These are phyloP conservation scores for Sphenopsis melanotis DNA, from an alignment of 2,797 vertebrate genomes.

Conservation along the genomic window DNA sequence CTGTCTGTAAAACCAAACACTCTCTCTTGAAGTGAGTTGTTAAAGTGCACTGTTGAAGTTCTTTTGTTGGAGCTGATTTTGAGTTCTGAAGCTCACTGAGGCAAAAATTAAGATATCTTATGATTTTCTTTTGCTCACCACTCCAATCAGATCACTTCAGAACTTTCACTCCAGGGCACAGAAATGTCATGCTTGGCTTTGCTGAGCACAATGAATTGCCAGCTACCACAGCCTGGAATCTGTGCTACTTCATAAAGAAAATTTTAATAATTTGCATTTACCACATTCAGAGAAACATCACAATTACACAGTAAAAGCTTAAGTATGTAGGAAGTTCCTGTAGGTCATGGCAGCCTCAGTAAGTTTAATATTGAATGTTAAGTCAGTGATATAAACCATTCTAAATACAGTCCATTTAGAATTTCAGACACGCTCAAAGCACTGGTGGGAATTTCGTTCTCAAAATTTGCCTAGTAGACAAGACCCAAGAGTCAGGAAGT, in stretches of 20 bases:
- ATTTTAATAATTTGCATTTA: background rate
- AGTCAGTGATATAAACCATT: background rate
- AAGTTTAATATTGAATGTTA: background rate
- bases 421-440: background rate
- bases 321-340: background rate
- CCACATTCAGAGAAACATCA: background rate
- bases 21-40: background rate
- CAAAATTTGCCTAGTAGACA: background rate
- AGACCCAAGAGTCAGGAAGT: slow-evolving; percentile 18
- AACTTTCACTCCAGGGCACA: background rate
- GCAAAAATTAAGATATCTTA: background rate
- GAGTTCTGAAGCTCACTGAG: background rate
- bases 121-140: background rate
- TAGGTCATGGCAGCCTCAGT: background rate
- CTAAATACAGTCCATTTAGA: background rate
- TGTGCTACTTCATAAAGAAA: background rate
- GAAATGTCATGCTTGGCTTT: background rate
- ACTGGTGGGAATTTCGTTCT: background rate
- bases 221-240: background rate
- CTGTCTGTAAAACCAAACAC: background rate
- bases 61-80: background rate
- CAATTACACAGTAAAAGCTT: background rate
- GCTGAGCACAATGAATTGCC: background rate
- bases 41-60: background rate
- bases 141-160: background rate